A percentile compares a stretch with the other conserved stretches of the same genome.
Evolutionary conservation across 1,140 invertebrate genomes (phyloP).

Genomic region (Drosophila willistoni): DNA sequence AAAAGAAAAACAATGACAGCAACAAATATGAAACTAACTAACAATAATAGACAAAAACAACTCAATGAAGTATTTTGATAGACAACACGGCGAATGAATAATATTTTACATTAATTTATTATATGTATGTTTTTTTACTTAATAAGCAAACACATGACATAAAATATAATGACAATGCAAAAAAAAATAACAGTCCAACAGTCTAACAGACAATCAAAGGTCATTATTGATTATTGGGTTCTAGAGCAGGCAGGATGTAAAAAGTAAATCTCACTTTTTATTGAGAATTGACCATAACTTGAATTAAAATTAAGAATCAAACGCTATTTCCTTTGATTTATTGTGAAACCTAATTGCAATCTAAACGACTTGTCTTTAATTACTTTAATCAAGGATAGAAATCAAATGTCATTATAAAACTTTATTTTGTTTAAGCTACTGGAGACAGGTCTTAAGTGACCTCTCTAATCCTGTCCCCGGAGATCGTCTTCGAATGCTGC

Average conservation of each 20-base stretch:
- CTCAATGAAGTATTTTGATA: constrained; percentile 61
- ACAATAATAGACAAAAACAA: constrained; percentile 49
- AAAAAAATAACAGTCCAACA: background rate
- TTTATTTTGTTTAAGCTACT: too few species aligned
- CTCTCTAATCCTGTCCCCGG: constrained; percentile 1
- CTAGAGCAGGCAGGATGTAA: background rate
- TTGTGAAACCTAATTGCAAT: too few species aligned
- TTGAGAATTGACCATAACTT: too few species aligned
- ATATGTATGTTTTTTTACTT: constrained; percentile 21
- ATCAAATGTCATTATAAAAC: too few species aligned
- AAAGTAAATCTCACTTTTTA: background rate
- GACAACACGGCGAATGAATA: constrained; percentile 56
- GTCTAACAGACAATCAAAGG: constrained; percentile 28
- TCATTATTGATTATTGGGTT: constrained; percentile 28
- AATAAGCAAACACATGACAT: constrained; percentile 34
- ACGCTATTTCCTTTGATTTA: too few species aligned
- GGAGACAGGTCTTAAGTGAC: background rate
- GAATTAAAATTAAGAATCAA: too few species aligned
- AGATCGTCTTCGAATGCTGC: background rate
- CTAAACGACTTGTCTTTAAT: too few species aligned
- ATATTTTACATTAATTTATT: constrained; percentile 63
- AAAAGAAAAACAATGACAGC: constrained; percentile 22
- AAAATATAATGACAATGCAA: constrained; percentile 38
- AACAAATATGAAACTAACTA: background rate
- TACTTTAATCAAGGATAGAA: too few species aligned